These are phyloP conservation scores for Cosmorhoe ocellata DNA, from an alignment of 2,888 invertebrate genomes.

Conservation along the genomic window DNA sequence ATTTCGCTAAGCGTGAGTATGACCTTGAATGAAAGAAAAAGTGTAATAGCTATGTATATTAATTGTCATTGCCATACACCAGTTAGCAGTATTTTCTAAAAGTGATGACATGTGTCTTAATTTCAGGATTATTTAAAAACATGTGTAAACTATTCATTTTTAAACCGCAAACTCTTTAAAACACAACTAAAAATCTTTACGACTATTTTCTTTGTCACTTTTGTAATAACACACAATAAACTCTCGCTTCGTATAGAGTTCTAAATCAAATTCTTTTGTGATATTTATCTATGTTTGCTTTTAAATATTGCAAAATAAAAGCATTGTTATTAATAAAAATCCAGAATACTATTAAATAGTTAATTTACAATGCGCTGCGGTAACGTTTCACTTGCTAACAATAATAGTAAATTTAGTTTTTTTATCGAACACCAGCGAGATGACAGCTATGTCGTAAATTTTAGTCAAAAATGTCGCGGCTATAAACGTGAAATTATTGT, in stretches of 20 bases:
- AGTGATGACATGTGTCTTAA: background rate
- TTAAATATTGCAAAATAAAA: conserved; percentile 46
- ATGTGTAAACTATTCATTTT: background rate
- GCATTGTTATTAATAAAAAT: conserved; percentile 49
- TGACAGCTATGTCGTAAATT: conserved; percentile 61
- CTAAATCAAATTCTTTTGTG: conserved; percentile 48
- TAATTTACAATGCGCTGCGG: conserved; percentile 54
- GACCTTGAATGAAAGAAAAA: too few species aligned
- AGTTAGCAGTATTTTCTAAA: too few species aligned
- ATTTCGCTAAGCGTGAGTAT: too few species aligned
- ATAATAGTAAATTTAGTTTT: conserved; percentile 52
- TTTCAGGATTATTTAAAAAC: background rate
- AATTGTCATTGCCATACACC: too few species aligned
- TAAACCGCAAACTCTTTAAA: conserved; percentile 5
- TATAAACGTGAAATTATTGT: conserved; percentile 76
- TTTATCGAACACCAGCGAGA: conserved; percentile 42
- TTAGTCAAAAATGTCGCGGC: conserved; percentile 69
- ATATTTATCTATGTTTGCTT: conserved; percentile 40
- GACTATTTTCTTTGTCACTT: conserved; percentile 28
- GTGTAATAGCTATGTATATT: too few species aligned
- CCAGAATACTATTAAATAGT: conserved; percentile 48
- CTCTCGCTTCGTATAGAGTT: conserved; percentile 25
- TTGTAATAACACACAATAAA: conserved; percentile 31
- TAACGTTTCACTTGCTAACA: conserved; percentile 50
- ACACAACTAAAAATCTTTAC: conserved; percentile 26